A percentile compares a stretch with the other conserved stretches of the same genome.
Evolutionary conservation across 2,888 invertebrate species (phyloP).

Genomic region (Heliconius ethilla): DNA sequence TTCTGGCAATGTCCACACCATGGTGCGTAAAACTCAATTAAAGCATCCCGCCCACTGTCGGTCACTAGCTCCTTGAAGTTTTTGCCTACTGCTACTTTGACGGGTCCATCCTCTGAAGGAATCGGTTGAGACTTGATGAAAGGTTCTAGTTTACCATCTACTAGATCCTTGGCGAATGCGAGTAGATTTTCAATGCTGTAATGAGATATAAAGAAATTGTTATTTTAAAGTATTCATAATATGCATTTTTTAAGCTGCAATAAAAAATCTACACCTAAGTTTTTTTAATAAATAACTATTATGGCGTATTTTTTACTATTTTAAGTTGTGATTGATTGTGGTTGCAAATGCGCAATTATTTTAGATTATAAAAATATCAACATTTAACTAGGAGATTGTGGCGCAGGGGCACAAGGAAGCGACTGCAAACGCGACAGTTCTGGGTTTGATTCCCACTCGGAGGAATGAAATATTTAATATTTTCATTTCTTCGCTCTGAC

Average conservation of each 20-base stretch:
- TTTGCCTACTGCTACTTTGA: slow-evolving; percentile 96
- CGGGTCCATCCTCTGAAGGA: slow-evolving; percentile 91
- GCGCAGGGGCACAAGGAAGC: too few species aligned
- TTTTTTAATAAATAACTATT: too few species aligned
- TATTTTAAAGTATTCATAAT: not conserved
- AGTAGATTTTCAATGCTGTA: slow-evolving; percentile 91
- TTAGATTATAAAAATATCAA: not conserved
- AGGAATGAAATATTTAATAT: too few species aligned
- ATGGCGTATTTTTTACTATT: too few species aligned
- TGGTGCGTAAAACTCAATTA: slow-evolving; percentile 99
- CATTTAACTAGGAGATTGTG: too few species aligned
- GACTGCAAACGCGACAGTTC: too few species aligned
- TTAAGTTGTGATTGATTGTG: not conserved
- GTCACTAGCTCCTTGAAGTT: slow-evolving; percentile 97
- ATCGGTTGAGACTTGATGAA: slow-evolving; percentile 97
- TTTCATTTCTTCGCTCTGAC: too few species aligned
- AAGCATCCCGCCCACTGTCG: slow-evolving; percentile 94
- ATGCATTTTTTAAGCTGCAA: too few species aligned
- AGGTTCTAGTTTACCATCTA: slow-evolving; percentile 91
- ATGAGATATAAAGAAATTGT: slow-evolving; percentile 8
- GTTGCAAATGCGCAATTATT: not conserved
- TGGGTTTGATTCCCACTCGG: too few species aligned
- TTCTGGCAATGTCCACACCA: slow-evolving; percentile 99
- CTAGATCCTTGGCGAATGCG: slow-evolving; percentile 91
- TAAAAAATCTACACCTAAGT: too few species aligned